Evolutionary conservation across 2,888 invertebrate genomes (phyloP), one percentile per base, ranked within the genome.

Genomic region (Tiphia femorata): DNA sequence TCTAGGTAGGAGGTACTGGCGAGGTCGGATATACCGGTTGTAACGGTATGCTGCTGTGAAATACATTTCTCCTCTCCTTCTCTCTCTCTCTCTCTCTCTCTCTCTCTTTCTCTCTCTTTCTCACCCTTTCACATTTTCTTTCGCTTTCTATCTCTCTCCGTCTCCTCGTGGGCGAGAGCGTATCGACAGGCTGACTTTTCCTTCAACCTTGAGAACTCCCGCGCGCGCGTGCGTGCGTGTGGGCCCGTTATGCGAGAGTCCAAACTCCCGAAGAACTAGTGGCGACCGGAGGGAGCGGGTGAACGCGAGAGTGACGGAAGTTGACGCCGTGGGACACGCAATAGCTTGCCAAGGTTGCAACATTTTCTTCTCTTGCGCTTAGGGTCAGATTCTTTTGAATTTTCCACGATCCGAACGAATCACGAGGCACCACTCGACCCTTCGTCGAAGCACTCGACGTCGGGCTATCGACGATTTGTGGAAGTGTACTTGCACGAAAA

Each of bases 111-210:
- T 27, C 6, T 0, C n/a, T 41, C 42, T 38, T 38, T 37, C 25
- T 5, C 46, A 27, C 38, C 10, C 27, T 40, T 29, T 49, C 33
- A 42, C 35, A 21, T 33, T 43, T 43, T 46, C n/a, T 52, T 57
- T 17, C 44, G 12, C 16, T 35, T 14, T 14, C 12, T 52, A 42
- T 21, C 42, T 44, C 5, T 37, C 12, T 21, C 20, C 30, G 5
- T 0, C n/a, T 41, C 42, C 35, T 38, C 30, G 20, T 5, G n/a
- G n/a, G n/a, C n/a, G n/a, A n/a, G n/a, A n/a, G n/a, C 46, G 33
- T 14, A 33, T 14, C 14, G 3, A 14, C 33, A 33, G 14, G 12
- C 33, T n/a, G 33, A 14, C 33, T 33, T 33, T 33, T 33, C 33
- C 33, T 8, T 33, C 33, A 33, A 33, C 33, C 33, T 33, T 33